A percentile compares a stretch with the other conserved stretches of the same genome.
phyloP scores from a whole-genome alignment of 2,888 invertebrate genomes.

The Ectobius pallidus region DNA sequence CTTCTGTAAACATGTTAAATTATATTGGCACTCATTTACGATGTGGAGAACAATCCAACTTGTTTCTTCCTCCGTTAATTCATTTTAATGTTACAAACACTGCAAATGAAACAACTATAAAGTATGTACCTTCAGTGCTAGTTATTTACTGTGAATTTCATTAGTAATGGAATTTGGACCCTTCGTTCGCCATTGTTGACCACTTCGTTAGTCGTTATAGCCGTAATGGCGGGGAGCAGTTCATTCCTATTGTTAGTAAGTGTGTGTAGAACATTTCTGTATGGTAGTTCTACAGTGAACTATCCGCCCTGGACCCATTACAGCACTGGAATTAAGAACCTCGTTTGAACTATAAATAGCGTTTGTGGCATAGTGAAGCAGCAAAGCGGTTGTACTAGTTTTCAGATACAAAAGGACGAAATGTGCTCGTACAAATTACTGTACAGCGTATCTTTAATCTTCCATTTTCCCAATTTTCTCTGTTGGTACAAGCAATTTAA shows the following conservation, averaged over 20 bases:
- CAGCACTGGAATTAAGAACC: not conserved
- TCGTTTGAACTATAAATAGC: not conserved
- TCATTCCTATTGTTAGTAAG: not conserved
- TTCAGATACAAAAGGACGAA: not conserved
- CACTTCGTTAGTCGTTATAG: not conserved
- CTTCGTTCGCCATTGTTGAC: not conserved
- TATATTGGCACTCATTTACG: too few species aligned
- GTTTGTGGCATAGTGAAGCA: not conserved
- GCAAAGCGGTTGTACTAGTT: not conserved
- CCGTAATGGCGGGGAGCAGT: not conserved
- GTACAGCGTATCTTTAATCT: too few species aligned
- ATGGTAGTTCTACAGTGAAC: not conserved
- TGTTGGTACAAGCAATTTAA: too few species aligned
- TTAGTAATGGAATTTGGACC: constrained; percentile 19
- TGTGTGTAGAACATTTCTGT: not conserved
- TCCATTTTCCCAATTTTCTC: too few species aligned
- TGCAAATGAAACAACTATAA: not conserved
- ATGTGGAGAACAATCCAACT: too few species aligned
- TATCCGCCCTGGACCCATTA: not conserved
- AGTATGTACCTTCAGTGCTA: not conserved
- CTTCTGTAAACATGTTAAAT: too few species aligned
- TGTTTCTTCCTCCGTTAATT: not conserved
- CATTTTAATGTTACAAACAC: not conserved
- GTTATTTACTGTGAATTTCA: constrained; percentile 18
- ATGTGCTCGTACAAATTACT: not conserved